Base-by-base conservation (phyloP, 2,113 vertebrate genomes). In the Leptobrachium ailaonicum region DNA sequence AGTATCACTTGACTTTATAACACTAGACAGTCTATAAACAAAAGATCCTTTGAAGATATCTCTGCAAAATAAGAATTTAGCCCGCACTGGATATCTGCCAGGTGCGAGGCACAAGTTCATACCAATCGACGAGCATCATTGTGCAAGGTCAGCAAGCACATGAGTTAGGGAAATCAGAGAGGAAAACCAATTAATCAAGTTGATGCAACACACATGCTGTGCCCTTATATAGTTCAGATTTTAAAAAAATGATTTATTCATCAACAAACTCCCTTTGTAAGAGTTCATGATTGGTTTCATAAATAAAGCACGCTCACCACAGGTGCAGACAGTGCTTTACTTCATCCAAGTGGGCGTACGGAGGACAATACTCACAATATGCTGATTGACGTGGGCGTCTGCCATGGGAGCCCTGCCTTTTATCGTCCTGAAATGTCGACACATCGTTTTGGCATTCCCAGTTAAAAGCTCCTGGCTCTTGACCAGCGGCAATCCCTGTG, bases 161-260 rank as follows among this genome's bases (percentile, higher is more conserved):
- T 41, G 64, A 9, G 62, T 76, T 47, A 11, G 12, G n/a, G 14
- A 50, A 69, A 45, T 2, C 41, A 71, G 42, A 10, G 47, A 41
- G 32, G 45, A 70, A 41, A 71, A 47, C 10, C 47, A 40, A 71
- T 66, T 53, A 10, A 64, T 66, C 67, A 78, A 20, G 13, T 14
- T 40, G 54, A 77, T 70, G 43, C 76, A 71, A 47, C 67, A 70
- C 67, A 71, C 56, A 41, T 64, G 44, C 13, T 40, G 41, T 47
- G 11, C 76, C 67, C 41, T 11, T 45, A 60, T 40, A 53, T 32
- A 14, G 64, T 1, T 41, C 41, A 12, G 4, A 3, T 12, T 43
- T 43, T 40, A 10, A 11, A 0, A 11, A 0, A 14, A 58, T 78
- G 76, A 78, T 78, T 78, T 63, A 71, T 78, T 47, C 20, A 45